Conservation (phyloP, 2,113 vertebrate genomes). For the Oryzias melastigma region DNA sequence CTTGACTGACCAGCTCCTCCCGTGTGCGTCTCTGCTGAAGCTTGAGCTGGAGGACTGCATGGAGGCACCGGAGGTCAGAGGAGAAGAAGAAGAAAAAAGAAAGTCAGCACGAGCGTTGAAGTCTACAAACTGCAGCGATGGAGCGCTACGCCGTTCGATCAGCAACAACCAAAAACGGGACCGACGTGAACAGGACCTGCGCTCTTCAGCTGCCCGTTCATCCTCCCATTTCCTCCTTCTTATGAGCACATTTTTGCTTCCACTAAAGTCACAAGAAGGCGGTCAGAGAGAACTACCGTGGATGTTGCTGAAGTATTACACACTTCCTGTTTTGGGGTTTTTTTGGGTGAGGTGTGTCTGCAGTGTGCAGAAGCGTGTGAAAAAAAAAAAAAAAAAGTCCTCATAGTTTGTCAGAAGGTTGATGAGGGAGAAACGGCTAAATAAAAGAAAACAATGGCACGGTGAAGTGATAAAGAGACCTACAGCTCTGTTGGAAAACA, state of each 20-base stretch:
- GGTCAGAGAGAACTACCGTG: constrained; percentile 29
- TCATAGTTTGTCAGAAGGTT: background rate
- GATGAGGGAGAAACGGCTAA: background rate
- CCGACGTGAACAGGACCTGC: constrained; percentile 30
- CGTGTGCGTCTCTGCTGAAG: constrained; percentile 96
- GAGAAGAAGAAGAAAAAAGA: constrained; percentile 51
- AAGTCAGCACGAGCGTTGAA: constrained; percentile 29
- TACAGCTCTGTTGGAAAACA: background rate
- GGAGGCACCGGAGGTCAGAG: constrained; percentile 60
- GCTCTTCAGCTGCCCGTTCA: constrained; percentile 21
- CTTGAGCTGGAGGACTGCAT: constrained; percentile 96
- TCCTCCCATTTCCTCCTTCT: constrained; percentile 37
- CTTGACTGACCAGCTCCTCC: constrained; percentile 97
- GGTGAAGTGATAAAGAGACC: background rate
- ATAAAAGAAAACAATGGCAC: background rate
- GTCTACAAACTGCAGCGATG: constrained; percentile 15
- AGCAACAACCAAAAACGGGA: background rate
- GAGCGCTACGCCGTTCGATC: constrained; percentile 16
- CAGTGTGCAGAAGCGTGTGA: background rate
- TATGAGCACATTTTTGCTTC: background rate
- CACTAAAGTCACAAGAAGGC: constrained; percentile 33
- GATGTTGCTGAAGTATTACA: constrained; percentile 43
- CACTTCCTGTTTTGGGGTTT: constrained; percentile 73
- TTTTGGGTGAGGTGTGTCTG: background rate
- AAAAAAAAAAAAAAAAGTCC: background rate